Evolutionary conservation across 2,797 vertebrate species (phyloP).

Genomic region (Vireo griseus): DNA sequence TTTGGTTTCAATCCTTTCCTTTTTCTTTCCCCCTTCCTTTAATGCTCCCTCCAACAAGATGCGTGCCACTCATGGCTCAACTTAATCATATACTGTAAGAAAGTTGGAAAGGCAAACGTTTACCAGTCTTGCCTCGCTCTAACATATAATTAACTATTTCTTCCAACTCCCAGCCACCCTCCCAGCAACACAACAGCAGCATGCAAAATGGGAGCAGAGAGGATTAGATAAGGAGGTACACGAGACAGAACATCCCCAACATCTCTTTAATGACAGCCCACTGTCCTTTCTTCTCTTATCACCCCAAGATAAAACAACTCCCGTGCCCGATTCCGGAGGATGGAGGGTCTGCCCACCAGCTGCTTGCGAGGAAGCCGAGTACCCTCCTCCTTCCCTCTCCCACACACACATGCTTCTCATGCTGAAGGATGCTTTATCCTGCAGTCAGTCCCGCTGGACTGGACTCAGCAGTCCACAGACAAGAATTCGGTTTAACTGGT

Average conservation of each 20-base stretch:
- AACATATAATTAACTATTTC: background rate
- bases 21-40: background rate
- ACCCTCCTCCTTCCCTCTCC: background rate
- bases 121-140: background rate
- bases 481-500: accelerated
- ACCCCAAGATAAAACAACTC: background rate
- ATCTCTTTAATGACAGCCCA: background rate
- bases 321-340: background rate
- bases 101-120: background rate
- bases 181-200: background rate
- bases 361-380: accelerated
- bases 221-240: background rate
- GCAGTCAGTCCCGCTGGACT: background rate
- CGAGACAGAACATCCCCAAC: accelerated
- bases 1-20: background rate
- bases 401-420: background rate
- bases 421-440: background rate
- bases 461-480: accelerated
- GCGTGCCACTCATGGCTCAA: background rate
- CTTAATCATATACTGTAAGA: background rate
- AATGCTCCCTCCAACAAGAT: background rate
- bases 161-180: background rate
- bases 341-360: background rate
- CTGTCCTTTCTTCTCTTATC: background rate
- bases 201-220: background rate